Percentiles rank a stretch among this genome's conserved stretches.
Evolutionary conservation across 2,113 vertebrate species (phyloP).

Genomic region (Gadus macrocephalus): DNA sequence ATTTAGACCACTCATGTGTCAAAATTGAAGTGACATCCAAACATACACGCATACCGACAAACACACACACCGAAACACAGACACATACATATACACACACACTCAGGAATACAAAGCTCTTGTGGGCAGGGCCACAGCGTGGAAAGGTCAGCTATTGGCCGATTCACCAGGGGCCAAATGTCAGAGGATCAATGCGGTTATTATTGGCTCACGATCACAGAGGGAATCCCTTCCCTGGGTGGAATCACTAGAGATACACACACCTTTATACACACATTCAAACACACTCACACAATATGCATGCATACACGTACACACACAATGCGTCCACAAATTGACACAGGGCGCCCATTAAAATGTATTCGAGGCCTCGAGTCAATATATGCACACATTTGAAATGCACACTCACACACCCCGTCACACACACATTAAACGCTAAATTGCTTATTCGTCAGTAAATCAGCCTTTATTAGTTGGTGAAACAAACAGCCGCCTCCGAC

Average conservation of each 20-base stretch:
- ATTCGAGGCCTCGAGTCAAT: no score
- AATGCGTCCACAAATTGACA: slow-evolving; percentile 3
- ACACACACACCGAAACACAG: neutral
- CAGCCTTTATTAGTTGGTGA: no score
- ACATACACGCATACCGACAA: neutral
- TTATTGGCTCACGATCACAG: slow-evolving; percentile 40
- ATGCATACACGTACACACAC: neutral
- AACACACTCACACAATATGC: neutral
- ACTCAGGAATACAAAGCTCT: slow-evolving; percentile 3
- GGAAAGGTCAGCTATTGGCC: slow-evolving; percentile 57
- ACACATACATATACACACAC: neutral
- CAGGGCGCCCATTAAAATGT: neutral
- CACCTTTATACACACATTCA: neutral
- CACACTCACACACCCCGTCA: no score
- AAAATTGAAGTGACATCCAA: no score
- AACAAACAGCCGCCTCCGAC: no score
- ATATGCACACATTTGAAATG: no score
- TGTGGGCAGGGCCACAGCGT: slow-evolving; percentile 28
- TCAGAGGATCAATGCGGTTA: slow-evolving; percentile 56
- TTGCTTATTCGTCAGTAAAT: no score
- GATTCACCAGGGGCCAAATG: slow-evolving; percentile 49
- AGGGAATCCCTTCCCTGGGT: slow-evolving; percentile 31
- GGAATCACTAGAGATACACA: slow-evolving; percentile 18
- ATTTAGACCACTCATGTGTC: no score
- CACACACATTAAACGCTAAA: no score